Conservation (phyloP, 2,888 invertebrate species). For the Drosophila phalerata region DNA sequence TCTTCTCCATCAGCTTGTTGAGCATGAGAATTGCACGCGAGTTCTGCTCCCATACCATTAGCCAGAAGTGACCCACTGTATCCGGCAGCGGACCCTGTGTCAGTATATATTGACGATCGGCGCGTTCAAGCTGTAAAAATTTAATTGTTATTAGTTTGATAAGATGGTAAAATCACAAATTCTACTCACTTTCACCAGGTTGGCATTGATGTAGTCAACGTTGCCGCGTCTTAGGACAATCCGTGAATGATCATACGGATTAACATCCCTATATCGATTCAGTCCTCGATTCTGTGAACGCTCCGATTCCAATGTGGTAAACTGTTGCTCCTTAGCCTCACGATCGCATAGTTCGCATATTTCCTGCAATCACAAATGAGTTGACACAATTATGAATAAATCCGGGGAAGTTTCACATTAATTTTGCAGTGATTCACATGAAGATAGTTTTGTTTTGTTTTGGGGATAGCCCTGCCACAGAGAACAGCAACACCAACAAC, state of each 20-base stretch:
- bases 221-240: constrained; percentile 91
- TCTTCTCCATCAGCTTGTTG: constrained; percentile 97
- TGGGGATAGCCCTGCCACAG: constrained; percentile 44
- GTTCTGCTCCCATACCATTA: constrained; percentile 99
- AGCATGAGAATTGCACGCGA: constrained; percentile 96
- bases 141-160: background rate
- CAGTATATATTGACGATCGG: constrained; percentile 95
- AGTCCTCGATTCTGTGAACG: constrained; percentile 87
- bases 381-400: constrained; percentile 20
- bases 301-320: constrained; percentile 84
- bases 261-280: constrained; percentile 98
- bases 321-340: constrained; percentile 87
- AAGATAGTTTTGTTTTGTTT: constrained; percentile 23
- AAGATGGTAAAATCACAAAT: background rate
- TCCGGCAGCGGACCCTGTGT: constrained; percentile 97
- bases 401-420: background rate
- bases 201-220: constrained; percentile 97
- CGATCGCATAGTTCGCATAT: constrained; percentile 90
- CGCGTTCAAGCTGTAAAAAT: constrained; percentile 89
- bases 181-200: constrained; percentile 91
- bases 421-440: constrained; percentile 39
- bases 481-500: background rate
- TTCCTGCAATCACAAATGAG: constrained; percentile 87
- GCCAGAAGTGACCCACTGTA: constrained; percentile 97
- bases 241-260: constrained; percentile 97